Base-by-base conservation (phyloP, 2,888 invertebrate species). In the Tiliacea aurago region DNA sequence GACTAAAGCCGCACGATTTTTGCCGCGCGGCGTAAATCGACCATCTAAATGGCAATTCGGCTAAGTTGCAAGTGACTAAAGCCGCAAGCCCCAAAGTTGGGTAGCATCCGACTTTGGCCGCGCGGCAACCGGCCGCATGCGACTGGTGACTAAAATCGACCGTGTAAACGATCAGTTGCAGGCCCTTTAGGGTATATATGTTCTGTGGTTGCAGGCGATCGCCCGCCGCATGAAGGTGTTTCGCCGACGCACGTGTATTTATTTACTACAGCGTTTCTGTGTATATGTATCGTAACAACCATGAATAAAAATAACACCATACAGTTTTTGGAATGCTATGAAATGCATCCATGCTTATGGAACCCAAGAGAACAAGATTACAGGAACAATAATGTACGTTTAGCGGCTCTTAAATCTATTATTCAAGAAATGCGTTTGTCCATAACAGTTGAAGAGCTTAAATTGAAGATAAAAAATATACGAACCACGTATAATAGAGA, bases 61-160 rank as follows among this genome's bases (percentile, higher is more conserved):
- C 86, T 87, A 86, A 53, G 85, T 84, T 9, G 86, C 87, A 86
- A 85, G 84, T 88, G 87, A 88, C 86, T 88, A 86, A 89, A 88
- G 87, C 87, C 86, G 87, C 89, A 87, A 89, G 88, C 84, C 86
- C 85, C 88, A 87, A 90, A 89, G 89, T 89, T 87, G 84, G 84
- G 86, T 88, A 89, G 88, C 87, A 87, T 88, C 87, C 87, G 88
- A 89, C 86, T 88, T 88, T 86, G 80, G 84, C 87, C 87, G 87
- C 88, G 87, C 87, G 88, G 86, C 88, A 10, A 88, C 86, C 85
- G 87, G 87, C 88, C 86, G 87, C 86, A 89, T 88, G 87, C 87
- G 85, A 70, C 88, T 88, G 87, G 88, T 86, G 87, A 84, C 75
- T 84, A 81, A 87, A 84, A 83, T 80, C 84, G 83, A 79, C 79